Base-by-base conservation (phyloP, 2,797 vertebrate genomes). In the Coilia nasus region DNA sequence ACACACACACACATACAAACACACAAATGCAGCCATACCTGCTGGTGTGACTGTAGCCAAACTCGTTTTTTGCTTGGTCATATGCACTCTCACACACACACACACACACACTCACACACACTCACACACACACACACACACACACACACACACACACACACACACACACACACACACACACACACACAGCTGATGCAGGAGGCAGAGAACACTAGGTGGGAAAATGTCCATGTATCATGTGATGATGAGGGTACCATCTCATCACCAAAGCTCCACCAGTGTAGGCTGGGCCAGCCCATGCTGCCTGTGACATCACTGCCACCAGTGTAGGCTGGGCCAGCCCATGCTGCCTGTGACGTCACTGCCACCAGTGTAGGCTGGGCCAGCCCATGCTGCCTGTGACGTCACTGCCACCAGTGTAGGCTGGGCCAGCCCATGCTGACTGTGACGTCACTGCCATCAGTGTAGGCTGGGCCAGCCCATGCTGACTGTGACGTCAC, bases 51-150 rank as follows among this genome's bases (percentile, higher is more conserved):
- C 31, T 41, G 31, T 3, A 31, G 28, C 28, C 28, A 35, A 3
- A 31, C 67, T 75, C 67, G n/a, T 17, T 75, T 75, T 75, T 17
- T 75, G 67, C 67, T 75, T 75, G 28, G 67, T 75, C 67, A 75
- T 64, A 25, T 35, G 62, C 31, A 35, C 28, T 11, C 23, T 28
- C 35, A 54, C 31, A 75, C 25, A 23, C 19, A 25, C 31, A 10
- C 14, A 7, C 9, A 9, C 7, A 7, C 50, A 9, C 50, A 54
- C 50, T 3, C 50, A 54, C 50, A 54, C 1, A 1, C 50, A 54
- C 50, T 3, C 50, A 54, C 1, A 35, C 28, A 25, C 23, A 64
- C 35, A 54, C 31, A 75, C 25, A 23, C 19, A 25, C 31, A 10
- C 14, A 7, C 9, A 9, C 7, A 7, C 50, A 9, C 50, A 54